phyloP scores from a whole-genome alignment of 2,797 vertebrate species.

The Amblyopsis hoosieri region DNA sequence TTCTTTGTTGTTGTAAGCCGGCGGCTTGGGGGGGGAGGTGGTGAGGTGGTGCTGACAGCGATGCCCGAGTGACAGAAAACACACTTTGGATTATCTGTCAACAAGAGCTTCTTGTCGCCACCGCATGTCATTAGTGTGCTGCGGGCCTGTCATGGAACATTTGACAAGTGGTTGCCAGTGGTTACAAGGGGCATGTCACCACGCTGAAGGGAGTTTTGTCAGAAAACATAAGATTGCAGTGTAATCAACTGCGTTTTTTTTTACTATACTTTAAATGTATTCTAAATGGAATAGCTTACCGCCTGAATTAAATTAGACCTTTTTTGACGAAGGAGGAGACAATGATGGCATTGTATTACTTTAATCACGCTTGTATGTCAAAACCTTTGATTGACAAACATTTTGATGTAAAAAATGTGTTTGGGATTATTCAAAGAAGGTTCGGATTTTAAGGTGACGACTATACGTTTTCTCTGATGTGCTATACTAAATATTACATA shows the following conservation, averaged over 20 bases:
- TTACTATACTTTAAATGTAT: no score
- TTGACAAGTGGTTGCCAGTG: slow-evolving; percentile 31
- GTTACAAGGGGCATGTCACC: slow-evolving; percentile 9
- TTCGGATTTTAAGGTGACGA: no score
- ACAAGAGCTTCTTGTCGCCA: slow-evolving; percentile 52
- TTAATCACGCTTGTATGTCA: no score
- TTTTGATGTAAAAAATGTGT: no score
- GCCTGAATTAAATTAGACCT: slow-evolving; percentile 5
- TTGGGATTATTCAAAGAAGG: no score
- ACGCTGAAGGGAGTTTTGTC: slow-evolving; percentile 16
- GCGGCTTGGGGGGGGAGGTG: slow-evolving; percentile 62
- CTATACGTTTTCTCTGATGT: not conserved
- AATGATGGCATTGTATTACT: not conserved
- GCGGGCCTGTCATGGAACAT: slow-evolving; percentile 53
- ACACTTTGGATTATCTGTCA: slow-evolving; percentile 65
- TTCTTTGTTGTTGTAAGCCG: slow-evolving; percentile 79
- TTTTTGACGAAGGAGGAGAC: slow-evolving; percentile 28
- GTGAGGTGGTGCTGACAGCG: slow-evolving; percentile 60
- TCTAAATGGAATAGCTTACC: not conserved
- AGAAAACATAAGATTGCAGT: not conserved
- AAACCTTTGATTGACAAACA: no score
- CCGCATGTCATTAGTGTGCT: slow-evolving; percentile 46
- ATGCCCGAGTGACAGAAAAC: slow-evolving; percentile 63
- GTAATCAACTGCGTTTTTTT: no score
- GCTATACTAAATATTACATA: not conserved